phyloP scores from a whole-genome alignment of 2,888 invertebrate species.

The Ecdyonurus torrentis region DNA sequence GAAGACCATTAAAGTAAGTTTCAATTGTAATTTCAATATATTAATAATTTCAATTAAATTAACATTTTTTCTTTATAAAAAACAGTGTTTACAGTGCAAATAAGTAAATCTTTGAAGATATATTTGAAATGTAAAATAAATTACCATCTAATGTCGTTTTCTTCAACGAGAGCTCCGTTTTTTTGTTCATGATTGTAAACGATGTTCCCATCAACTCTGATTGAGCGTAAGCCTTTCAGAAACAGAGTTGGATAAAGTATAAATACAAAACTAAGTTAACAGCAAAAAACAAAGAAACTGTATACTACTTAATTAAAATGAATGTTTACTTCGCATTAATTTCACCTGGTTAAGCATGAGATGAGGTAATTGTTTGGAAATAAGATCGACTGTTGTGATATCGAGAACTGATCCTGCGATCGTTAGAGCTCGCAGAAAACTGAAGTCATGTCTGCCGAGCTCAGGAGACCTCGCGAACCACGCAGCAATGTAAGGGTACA shows the following conservation, averaged over 20 bases:
- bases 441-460: constrained; percentile 4
- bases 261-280: neutral
- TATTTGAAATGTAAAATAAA: too few relatives aligned
- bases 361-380: neutral
- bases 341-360: neutral
- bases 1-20: too few relatives aligned
- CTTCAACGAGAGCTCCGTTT: neutral
- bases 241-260: neutral
- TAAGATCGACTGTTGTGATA: neutral
- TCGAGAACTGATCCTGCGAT: neutral
- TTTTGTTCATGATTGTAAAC: neutral
- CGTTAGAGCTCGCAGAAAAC: neutral
- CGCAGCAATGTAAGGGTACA: neutral
- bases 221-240: neutral
- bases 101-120: too few relatives aligned
- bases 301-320: too few relatives aligned
- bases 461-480: neutral
- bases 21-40: too few relatives aligned
- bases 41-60: too few relatives aligned
- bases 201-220: neutral
- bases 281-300: too few relatives aligned
- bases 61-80: too few relatives aligned
- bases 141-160: too few relatives aligned
- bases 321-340: neutral
- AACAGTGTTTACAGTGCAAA: too few relatives aligned